Conservation (phyloP, 2,113 vertebrate species). For the Circaetus gallicus region DNA sequence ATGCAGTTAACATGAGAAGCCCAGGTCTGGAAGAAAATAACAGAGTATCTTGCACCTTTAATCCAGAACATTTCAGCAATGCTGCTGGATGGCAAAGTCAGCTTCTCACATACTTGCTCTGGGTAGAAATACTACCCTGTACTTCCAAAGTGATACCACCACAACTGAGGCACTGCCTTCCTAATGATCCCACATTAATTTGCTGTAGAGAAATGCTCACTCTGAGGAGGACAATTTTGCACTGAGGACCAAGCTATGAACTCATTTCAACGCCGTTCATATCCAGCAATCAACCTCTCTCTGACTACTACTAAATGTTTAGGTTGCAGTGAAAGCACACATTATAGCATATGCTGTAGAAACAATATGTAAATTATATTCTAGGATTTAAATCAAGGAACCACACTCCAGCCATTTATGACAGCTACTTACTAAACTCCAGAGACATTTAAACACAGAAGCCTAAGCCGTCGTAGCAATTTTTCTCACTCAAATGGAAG, state of each 20-base stretch:
- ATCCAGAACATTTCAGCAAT: not conserved
- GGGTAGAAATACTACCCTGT: not conserved
- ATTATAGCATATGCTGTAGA: not conserved
- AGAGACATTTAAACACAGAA: not conserved
- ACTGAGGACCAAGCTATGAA: not conserved
- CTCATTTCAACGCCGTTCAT: not conserved
- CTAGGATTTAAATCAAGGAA: not conserved
- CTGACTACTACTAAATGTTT: not conserved
- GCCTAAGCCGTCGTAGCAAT: not conserved
- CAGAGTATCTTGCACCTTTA: not conserved
- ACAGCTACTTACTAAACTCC: not conserved
- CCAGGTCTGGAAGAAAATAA: not conserved
- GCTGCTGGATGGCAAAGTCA: not conserved
- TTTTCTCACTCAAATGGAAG: not conserved
- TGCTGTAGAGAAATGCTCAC: not conserved
- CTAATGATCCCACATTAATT: not conserved
- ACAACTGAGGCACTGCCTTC: not conserved
- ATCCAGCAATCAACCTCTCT: not conserved
- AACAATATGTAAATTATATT: not conserved
- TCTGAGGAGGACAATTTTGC: not conserved
- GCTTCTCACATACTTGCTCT: not conserved
- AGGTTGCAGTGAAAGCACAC: not conserved
- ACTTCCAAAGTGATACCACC: not conserved
- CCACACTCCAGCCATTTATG: not conserved
- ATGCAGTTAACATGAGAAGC: not conserved